A percentile compares a stretch with the other conserved stretches of the same genome.
Evolutionary conservation across 2,888 invertebrate species (phyloP).

Genomic region (Meghimatium bilineatum): DNA sequence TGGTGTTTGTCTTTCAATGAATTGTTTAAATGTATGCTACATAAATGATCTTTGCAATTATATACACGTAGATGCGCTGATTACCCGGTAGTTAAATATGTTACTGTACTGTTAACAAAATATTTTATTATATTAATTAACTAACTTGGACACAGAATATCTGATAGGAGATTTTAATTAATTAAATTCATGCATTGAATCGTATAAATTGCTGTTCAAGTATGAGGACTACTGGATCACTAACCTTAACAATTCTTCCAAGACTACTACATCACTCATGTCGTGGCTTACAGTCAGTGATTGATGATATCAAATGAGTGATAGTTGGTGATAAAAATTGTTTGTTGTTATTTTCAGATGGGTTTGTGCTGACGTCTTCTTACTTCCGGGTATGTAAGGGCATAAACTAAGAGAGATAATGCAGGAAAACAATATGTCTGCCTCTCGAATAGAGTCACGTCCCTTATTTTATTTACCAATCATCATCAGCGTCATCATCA

Average conservation of each 20-base stretch:
- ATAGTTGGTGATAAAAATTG: neutral
- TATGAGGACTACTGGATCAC: neutral
- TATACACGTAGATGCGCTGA: too few species aligned
- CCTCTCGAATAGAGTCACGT: neutral
- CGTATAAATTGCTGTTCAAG: neutral
- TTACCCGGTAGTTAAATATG: too few species aligned
- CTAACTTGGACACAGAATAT: too few species aligned
- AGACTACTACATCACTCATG: neutral
- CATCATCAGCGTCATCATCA: too few species aligned
- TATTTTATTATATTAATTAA: too few species aligned
- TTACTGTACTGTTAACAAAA: too few species aligned
- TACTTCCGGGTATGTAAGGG: slow-evolving; percentile 28
- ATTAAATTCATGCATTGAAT: too few species aligned
- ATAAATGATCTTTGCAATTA: too few species aligned
- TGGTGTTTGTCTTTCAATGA: too few species aligned
- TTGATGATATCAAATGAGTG: neutral
- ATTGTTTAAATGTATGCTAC: too few species aligned
- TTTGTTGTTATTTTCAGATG: slow-evolving; percentile 41
- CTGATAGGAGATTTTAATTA: too few species aligned
- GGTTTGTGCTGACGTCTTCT: slow-evolving; percentile 31
- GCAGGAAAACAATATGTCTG: neutral
- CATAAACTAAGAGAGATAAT: neutral
- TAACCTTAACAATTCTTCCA: neutral
- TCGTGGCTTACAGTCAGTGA: neutral
- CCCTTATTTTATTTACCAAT: too few species aligned